Conservation (phyloP, 2,797 vertebrate genomes). For the Channallabes apus region DNA sequence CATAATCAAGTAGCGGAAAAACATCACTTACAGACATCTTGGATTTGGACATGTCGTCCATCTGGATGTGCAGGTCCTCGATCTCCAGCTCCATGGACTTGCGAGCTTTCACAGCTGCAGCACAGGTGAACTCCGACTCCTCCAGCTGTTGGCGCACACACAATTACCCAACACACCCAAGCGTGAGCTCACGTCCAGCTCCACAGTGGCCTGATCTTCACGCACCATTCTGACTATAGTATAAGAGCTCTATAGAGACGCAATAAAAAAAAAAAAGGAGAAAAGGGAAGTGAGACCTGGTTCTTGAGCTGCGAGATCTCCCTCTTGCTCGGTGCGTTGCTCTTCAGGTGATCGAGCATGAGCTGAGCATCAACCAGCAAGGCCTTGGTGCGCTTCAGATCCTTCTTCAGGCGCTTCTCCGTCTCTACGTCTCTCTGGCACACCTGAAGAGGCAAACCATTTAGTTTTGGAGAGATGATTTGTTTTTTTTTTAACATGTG, state of each 20-base stretch:
- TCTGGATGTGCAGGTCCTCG: constrained; percentile 94
- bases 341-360: constrained; percentile 98
- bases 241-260: too few relatives aligned
- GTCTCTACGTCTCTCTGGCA: constrained; percentile 85
- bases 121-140: constrained; percentile 94
- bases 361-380: constrained; percentile 92
- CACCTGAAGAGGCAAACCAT: constrained; percentile 69
- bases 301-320: constrained; percentile 95
- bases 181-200: not conserved
- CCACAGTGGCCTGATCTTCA: not conserved
- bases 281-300: constrained; percentile 76
- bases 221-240: too few relatives aligned
- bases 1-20: not conserved
- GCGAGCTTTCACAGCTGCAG: constrained; percentile 88
- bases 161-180: constrained; percentile 33
- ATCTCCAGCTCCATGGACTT: constrained; percentile 97
- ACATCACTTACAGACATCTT: constrained; percentile 85
- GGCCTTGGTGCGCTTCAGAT: constrained; percentile 95
- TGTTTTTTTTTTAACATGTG: too few relatives aligned
- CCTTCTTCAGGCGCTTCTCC: constrained; percentile 90
- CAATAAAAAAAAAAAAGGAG: not conserved
- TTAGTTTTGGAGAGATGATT: too few relatives aligned
- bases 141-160: constrained; percentile 81
- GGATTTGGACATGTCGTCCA: constrained; percentile 89
- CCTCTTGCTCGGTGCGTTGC: constrained; percentile 93